Conservation (phyloP, 2,797 vertebrate species). For the Chloroceryle amazona region DNA sequence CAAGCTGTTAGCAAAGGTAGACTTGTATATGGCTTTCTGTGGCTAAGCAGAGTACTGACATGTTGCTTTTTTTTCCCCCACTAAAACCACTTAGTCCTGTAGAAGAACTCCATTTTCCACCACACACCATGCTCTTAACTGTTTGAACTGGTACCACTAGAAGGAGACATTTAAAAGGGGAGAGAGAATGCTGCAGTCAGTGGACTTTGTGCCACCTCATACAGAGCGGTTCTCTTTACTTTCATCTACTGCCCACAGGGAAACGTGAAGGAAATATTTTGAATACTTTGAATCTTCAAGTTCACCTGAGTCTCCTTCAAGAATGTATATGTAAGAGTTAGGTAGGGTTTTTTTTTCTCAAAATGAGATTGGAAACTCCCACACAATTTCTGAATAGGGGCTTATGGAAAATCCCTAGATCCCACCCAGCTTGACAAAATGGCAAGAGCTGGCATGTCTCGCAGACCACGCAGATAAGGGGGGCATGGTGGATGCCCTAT, state of each 20-base stretch:
- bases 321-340: not conserved
- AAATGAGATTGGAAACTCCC: not conserved
- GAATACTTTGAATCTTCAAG: not conserved
- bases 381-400: not conserved
- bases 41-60: not conserved
- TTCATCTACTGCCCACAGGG: not conserved
- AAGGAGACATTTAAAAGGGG: not conserved
- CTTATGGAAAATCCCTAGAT: not conserved
- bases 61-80: not conserved
- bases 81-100: not conserved
- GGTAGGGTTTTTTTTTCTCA: not conserved
- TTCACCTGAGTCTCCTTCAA: not conserved
- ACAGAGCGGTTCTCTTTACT: not conserved
- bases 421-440: not conserved
- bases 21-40: not conserved
- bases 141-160: not conserved
- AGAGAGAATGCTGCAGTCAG: not conserved
- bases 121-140: not conserved
- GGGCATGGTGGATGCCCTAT: not conserved
- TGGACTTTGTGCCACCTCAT: not conserved
- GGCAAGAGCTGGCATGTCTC: not conserved
- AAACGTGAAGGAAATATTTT: not conserved
- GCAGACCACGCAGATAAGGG: not conserved
- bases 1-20: not conserved
- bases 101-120: not conserved